Conservation (phyloP, 2,797 vertebrate species). For the Loris lydekkerianus region DNA sequence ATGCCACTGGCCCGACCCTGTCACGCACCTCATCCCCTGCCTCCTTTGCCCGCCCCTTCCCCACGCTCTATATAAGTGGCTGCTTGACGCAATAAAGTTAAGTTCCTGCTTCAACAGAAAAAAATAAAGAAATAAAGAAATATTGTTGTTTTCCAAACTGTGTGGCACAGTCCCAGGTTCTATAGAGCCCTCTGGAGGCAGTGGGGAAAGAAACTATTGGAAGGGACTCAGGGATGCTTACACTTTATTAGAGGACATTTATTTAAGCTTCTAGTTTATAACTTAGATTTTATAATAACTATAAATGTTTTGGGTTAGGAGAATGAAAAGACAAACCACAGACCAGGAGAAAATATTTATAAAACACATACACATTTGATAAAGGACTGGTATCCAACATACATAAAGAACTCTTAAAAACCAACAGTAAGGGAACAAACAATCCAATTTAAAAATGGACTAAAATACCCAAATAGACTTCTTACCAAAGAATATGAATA, state of each 20-base stretch:
- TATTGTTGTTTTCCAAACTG: not conserved
- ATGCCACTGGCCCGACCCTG: too few species aligned
- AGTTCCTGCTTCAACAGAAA: too few species aligned
- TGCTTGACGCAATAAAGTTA: too few species aligned
- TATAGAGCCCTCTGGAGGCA: accelerated
- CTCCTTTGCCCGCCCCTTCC: too few species aligned
- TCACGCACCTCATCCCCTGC: too few species aligned
- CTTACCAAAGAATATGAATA: not conserved
- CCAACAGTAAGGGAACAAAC: not conserved
- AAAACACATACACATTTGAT: not conserved
- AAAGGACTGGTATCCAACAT: not conserved
- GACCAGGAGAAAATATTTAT: not conserved
- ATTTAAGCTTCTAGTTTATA: not conserved
- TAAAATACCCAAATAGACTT: not conserved
- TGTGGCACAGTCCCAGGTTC: too few species aligned
- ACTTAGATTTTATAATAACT: not conserved
- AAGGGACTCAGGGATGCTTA: not conserved
- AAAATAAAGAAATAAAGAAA: not conserved
- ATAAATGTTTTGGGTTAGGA: not conserved
- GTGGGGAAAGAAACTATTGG: accelerated
- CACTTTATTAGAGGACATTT: not conserved
- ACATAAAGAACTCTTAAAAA: not conserved
- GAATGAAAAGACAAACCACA: not conserved
- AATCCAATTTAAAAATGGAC: not conserved
- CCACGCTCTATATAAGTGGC: too few species aligned